Base-by-base conservation (phyloP, 92 coral and sea anemone species). In the Phenganax subtilis region DNA sequence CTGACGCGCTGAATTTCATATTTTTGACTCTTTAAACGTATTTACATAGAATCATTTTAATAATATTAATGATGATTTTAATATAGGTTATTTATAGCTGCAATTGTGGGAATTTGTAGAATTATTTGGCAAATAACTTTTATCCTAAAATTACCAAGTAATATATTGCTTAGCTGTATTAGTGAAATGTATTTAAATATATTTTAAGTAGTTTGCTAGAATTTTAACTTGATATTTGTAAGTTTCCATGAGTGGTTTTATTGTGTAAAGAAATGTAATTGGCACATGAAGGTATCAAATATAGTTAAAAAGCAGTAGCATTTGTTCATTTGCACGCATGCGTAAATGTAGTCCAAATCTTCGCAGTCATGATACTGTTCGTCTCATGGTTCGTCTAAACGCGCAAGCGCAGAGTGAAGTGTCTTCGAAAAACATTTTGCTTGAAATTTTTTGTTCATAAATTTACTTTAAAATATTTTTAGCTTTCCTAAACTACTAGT, bases 31-130 rank as follows among this genome's bases (percentile, higher is more conserved):
- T 57, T 52, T 16, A 60, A 77, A 77, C 52, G 52, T 77, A 77
- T 77, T 77, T 77, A 77, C 82, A 62, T 17, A n/a, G 47, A 25
- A 77, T 77, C 63, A 57, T 51, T 76, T 76, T 27, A 1, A 76
- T 27, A 59, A 47, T 75, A 20, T 20, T 20, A 51, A 30, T 30
- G 62, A 61, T 27, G n/a, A 61, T 37, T 47, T 59, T 59, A 57
- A 59, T 30, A 28, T 59, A 77, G 82, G 71, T 76, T 77, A 77
- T 77, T 77, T 77, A 77, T 59, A 77, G 71, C 70, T 30, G 7
- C 10, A 64, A 64, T 64, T 37, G 47, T 37, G 70, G 70, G 70
- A 64, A 20, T 64, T 64, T 64, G 70, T 64, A 64, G 70, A 64
- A 64, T 64, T 64, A 64, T 64, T 64, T 64, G 70, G 70, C 17